Base-by-base conservation (phyloP, 2,113 vertebrate species). In the Castor canadensis region DNA sequence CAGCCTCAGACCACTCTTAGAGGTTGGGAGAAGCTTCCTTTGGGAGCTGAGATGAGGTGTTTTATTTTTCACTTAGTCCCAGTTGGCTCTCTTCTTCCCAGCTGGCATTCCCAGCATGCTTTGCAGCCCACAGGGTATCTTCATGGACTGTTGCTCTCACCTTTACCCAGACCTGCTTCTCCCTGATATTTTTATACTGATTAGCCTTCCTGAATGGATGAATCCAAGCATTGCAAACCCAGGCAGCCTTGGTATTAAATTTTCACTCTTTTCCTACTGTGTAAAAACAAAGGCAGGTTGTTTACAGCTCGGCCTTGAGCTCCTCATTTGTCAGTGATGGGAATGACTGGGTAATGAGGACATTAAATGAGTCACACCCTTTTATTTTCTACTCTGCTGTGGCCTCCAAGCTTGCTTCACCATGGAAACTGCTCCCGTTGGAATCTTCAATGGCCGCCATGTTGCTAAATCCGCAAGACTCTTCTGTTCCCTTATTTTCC, bases 101-200 rank as follows among this genome's bases (percentile, higher is more conserved):
- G 0, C 17, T 30, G 72, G 86, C 49, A 67, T 89, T 81, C 82
- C 69, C 77, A 91, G 95, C 54, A 88, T 13, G 32, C 45, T 94
- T 71, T 80, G 56, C 32, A 20, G 28, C n/a, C 71, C 72, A 9
- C 17, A 62, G 2, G 40, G 4, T 15, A 20, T 72, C 47, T 67
- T 84, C 79, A 75, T 22, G 82, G 79, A 28, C 54, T 15, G 64
- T 38, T 24, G 35, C 79, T 66, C 76, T 82, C 54, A 66, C 43
- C 47, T 52, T 40, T 66, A 86, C 87, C 47, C 30, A 67, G 26
- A 35, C 62, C 19, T 87, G 26, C 62, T 91, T 93, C 95, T 80
- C 67, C 71, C n/a, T 56, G 54, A 94, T 91, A 56, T 93, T 67
- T 84, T 75, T 75, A 64, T 28, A 69, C 80, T 72, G 71, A 38